A percentile compares a stretch with the other conserved stretches of the same genome.
Conservation (phyloP, 2,113 vertebrate genomes). For the Talpa occidentalis region DNA sequence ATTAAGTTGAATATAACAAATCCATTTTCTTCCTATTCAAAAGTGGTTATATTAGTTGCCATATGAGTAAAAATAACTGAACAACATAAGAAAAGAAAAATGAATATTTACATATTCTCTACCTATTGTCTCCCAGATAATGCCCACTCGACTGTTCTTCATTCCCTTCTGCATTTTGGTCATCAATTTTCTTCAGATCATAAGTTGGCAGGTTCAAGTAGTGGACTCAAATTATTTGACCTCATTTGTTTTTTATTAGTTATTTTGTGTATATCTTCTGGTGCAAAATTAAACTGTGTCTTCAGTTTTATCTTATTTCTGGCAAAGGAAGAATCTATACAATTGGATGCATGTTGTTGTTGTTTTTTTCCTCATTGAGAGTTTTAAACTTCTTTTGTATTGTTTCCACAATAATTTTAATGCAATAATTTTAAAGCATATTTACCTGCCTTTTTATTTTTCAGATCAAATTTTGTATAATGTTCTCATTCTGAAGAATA, state of each 20-base stretch:
- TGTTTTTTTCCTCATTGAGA: neutral
- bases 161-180: neutral
- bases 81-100: neutral
- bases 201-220: neutral
- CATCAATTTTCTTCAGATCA: neutral
- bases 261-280: neutral
- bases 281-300: neutral
- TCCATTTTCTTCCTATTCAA: neutral
- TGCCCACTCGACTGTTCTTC: neutral
- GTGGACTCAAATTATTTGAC: neutral
- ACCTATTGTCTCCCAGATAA: neutral
- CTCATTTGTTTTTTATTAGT: neutral
- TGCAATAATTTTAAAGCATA: neutral
- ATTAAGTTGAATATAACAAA: neutral
- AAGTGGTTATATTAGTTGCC: neutral
- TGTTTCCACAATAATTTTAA: neutral
- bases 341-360: neutral
- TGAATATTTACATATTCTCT: too few species aligned
- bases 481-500: neutral
- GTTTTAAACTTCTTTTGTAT: neutral
- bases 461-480: neutral
- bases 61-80: neutral
- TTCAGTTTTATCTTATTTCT: neutral
- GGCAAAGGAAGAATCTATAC: neutral
- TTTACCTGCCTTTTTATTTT: neutral